phyloP scores from a whole-genome alignment of 2,797 vertebrate species.

The Emys orbicularis region DNA sequence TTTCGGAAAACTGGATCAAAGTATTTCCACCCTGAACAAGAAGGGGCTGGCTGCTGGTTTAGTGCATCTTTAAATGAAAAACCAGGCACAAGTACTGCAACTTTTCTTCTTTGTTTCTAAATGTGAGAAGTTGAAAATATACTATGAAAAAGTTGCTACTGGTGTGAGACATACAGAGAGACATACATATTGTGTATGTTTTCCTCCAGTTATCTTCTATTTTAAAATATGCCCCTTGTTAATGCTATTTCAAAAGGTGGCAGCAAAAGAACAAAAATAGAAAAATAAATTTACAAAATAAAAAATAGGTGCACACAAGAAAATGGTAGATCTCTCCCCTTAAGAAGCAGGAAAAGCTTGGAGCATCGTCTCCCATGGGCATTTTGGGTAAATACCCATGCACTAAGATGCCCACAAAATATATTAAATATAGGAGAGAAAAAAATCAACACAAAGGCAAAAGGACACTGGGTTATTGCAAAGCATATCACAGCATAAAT shows the following conservation, averaged over 20 bases:
- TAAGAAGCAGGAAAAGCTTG: not conserved
- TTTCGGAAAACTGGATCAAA: slow-evolving; percentile 75
- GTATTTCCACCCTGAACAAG: slow-evolving; percentile 47
- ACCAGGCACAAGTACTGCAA: slow-evolving; percentile 38
- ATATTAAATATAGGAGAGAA: slow-evolving; percentile 69
- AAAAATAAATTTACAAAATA: slow-evolving; percentile 23
- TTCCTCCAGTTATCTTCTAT: slow-evolving; percentile 53
- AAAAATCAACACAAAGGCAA: slow-evolving; percentile 81
- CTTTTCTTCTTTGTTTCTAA: slow-evolving; percentile 28
- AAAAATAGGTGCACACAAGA: not conserved
- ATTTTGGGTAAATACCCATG: not conserved
- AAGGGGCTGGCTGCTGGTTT: slow-evolving; percentile 43
- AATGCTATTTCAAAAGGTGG: slow-evolving; percentile 66
- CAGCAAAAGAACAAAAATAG: not conserved
- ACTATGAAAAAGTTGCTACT: slow-evolving; percentile 51
- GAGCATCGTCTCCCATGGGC: not conserved
- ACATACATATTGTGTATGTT: not conserved
- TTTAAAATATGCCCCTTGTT: slow-evolving; percentile 54
- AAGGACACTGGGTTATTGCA: slow-evolving; percentile 80
- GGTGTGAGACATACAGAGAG: not conserved
- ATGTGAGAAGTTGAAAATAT: slow-evolving; percentile 29
- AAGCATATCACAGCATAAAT: slow-evolving; percentile 79
- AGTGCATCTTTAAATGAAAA: slow-evolving; percentile 26
- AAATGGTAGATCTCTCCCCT: not conserved
- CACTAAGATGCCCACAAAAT: slow-evolving; percentile 61